These are phyloP conservation scores for Calonectris borealis DNA, from an alignment of 2,113 vertebrate species.

Conservation along the genomic window DNA sequence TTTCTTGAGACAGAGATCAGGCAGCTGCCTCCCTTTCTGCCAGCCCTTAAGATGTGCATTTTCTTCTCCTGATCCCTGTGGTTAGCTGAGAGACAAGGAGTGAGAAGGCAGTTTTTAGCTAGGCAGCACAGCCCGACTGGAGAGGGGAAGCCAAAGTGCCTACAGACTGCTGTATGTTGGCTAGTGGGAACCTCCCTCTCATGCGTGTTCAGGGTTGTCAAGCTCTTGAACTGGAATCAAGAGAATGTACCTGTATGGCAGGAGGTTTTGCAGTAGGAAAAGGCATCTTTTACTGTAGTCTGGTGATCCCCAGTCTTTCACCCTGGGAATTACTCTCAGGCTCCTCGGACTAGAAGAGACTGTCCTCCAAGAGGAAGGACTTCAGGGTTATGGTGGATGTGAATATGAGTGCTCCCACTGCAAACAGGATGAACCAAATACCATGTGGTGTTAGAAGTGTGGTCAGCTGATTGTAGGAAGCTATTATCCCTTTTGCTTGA, in stretches of 20 bases:
- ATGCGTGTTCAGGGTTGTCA: not conserved
- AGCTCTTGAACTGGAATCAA: not conserved
- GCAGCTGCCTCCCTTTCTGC: not conserved
- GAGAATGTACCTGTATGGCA: not conserved
- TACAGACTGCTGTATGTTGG: not conserved
- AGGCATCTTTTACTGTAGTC: not conserved
- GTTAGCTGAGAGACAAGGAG: not conserved
- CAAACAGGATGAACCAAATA: not conserved
- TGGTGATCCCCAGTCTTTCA: not conserved
- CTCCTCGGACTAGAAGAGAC: not conserved
- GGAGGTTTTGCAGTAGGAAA: not conserved
- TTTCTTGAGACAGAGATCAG: constrained; percentile 1
- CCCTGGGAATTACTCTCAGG: not conserved
- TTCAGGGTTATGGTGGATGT: not conserved
- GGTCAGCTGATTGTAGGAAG: not conserved
- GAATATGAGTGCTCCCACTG: not conserved
- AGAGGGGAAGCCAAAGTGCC: not conserved
- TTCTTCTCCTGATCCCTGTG: not conserved
- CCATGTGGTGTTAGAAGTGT: not conserved
- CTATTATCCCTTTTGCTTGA: not conserved
- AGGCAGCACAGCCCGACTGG: not conserved
- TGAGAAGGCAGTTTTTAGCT: not conserved
- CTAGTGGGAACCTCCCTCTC: not conserved
- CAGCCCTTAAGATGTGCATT: not conserved
- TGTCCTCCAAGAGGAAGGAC: not conserved